Base-by-base conservation (phyloP, 2,888 invertebrate genomes). In the Trichogramma evanescens region DNA sequence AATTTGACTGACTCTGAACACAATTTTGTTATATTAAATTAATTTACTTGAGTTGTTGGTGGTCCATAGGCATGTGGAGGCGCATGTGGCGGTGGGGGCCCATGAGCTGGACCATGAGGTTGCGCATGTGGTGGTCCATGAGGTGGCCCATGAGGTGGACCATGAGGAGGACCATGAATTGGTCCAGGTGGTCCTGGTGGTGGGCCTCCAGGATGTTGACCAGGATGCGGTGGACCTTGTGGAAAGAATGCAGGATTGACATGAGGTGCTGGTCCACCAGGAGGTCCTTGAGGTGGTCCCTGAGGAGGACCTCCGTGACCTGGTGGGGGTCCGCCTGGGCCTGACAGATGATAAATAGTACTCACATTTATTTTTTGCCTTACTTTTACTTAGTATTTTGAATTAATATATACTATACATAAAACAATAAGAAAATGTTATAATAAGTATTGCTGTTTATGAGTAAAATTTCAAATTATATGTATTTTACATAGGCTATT, bases 161-260 rank as follows among this genome's bases (percentile, higher is more conserved):
- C 83, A 63, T 83, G 81, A 3, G 88, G 87, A 2, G 86, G 87
- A 2, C 85, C 87, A 72, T 84, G 85, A 56, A 85, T 84, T 26
- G 83, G 83, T 49, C 86, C 85, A 69, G 88, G 88, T 6, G 89
- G 87, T 50, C 86, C 87, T 45, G 87, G 86, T 6, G 86, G 85
- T 26, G 82, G 81, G 4, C 82, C 74, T 4, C 74, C 79, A n/a
- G 81, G 81, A 71, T 83, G 83, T 62, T 82, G 83, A 68, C 82
- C 82, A 0, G 81, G 80, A 66, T 83, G 83, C 42, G 81, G 82
- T 7, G 82, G 82, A 43, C 84, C 85, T 79, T 91, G 92, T 72
- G 90, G 91, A 80, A 95, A 95, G 86, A 96, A 96, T 63, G 95
- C 95, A 48, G 96, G 95, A 82, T 96, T 96, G 67, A 96, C 94